Percentiles rank a stretch among this genome's conserved stretches.
Evolutionary conservation across 2,113 vertebrate genomes (phyloP).

Genomic region (Mastomys coucha): DNA sequence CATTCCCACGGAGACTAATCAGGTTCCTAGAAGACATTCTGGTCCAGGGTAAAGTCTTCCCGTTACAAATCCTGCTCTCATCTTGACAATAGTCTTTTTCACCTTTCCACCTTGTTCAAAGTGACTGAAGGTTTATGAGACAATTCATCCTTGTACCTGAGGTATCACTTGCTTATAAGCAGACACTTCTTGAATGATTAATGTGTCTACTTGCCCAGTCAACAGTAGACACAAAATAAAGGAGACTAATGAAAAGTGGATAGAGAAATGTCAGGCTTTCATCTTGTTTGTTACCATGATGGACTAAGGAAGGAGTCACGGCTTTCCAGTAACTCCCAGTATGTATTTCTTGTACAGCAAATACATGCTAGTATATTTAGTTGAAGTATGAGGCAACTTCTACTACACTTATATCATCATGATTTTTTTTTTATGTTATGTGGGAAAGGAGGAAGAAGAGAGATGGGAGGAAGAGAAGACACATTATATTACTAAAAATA

Average conservation of each 20-base stretch:
- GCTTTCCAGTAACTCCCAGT: background rate
- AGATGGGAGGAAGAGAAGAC: too few species aligned
- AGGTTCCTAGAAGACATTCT: background rate
- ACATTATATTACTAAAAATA: constrained; percentile 36
- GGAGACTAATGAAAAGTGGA: background rate
- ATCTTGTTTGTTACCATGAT: background rate
- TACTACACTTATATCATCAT: background rate
- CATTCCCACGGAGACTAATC: background rate
- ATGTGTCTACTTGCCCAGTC: background rate
- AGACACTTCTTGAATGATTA: background rate
- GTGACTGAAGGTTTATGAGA: background rate
- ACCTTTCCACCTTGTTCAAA: background rate
- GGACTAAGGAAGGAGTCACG: background rate
- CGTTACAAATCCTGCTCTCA: background rate
- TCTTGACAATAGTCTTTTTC: background rate
- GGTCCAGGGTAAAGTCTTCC: background rate
- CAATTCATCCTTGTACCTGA: background rate
- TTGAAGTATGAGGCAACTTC: background rate
- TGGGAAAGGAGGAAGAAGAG: background rate
- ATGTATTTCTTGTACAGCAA: constrained; percentile 27
- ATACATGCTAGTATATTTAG: background rate
- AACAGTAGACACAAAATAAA: background rate
- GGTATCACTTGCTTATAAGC: background rate
- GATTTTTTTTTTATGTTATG: background rate
- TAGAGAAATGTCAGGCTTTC: background rate